Evolutionary conservation across 2,113 vertebrate genomes (phyloP).

Genomic region (Petaurus breviceps): DNA sequence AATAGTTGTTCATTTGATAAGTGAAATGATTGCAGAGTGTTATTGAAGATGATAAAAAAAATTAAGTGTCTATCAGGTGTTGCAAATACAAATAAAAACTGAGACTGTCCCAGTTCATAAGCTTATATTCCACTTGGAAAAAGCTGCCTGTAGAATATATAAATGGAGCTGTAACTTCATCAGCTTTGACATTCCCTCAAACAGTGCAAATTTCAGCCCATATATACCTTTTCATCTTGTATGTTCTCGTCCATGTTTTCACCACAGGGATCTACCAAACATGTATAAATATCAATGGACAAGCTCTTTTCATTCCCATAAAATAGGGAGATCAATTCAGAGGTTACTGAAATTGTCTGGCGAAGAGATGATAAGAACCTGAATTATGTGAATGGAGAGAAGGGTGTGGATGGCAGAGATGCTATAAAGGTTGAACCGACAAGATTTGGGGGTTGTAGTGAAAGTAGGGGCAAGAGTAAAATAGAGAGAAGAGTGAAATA

Average conservation of each 20-base stretch:
- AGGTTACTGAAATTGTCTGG: not conserved
- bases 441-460: not conserved
- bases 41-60: not conserved
- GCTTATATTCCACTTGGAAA: not conserved
- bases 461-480: not conserved
- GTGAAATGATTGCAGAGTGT: not conserved
- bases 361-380: not conserved
- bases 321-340: not conserved
- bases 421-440: not conserved
- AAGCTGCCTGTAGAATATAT: not conserved
- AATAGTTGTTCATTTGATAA: constrained; percentile 1
- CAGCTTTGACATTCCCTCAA: not conserved
- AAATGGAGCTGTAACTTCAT: not conserved
- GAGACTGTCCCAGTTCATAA: not conserved
- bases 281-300: not conserved
- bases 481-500: not conserved
- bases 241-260: not conserved
- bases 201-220: not conserved
- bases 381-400: not conserved
- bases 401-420: not conserved
- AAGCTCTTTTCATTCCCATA: not conserved
- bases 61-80: not conserved
- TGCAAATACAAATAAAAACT: not conserved
- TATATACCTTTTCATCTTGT: not conserved
- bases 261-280: not conserved